Conservation (phyloP, 2,888 invertebrate genomes). For the Marasmarcha lunaedactyla region DNA sequence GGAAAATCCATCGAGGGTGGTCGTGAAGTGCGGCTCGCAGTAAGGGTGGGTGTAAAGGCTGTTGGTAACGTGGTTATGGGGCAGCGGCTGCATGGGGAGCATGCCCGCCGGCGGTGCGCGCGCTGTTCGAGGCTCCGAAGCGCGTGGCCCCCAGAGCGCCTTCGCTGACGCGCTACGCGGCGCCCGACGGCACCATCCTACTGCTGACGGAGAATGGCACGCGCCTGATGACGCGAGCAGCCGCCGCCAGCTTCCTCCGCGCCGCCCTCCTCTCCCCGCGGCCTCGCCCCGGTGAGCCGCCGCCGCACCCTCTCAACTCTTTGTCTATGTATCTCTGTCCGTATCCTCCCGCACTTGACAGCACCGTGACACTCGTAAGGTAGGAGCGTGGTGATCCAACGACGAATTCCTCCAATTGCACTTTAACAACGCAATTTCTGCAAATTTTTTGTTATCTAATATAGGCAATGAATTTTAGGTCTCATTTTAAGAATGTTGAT, state of each 20-base stretch:
- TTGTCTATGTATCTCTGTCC: constrained; percentile 58
- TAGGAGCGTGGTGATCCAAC: constrained; percentile 46
- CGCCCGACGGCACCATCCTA: constrained; percentile 73
- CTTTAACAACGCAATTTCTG: constrained; percentile 13
- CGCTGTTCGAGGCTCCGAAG: constrained; percentile 62
- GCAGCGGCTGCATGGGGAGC: constrained; percentile 63
- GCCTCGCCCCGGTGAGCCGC: constrained; percentile 66
- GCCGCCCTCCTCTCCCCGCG: constrained; percentile 68
- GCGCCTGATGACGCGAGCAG: constrained; percentile 66
- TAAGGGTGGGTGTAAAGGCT: constrained; percentile 42
- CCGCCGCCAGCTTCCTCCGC: constrained; percentile 65
- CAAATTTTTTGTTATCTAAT: constrained; percentile 8
- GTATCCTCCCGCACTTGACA: constrained; percentile 64
- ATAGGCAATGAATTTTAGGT: no score
- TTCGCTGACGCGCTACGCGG: constrained; percentile 71
- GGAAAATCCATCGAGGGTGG: constrained; percentile 44
- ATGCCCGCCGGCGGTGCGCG: constrained; percentile 65
- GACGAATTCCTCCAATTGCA: constrained; percentile 5
- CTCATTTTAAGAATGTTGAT: no score
- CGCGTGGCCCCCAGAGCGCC: constrained; percentile 53
- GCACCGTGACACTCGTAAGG: constrained; percentile 65
- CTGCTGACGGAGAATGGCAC: constrained; percentile 75
- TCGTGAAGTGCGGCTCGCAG: constrained; percentile 40
- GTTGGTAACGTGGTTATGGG: constrained; percentile 56
- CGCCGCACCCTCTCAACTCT: constrained; percentile 45